These are phyloP conservation scores for Atrina japonica DNA, from an alignment of 2,888 invertebrate species.

Conservation along the genomic window DNA sequence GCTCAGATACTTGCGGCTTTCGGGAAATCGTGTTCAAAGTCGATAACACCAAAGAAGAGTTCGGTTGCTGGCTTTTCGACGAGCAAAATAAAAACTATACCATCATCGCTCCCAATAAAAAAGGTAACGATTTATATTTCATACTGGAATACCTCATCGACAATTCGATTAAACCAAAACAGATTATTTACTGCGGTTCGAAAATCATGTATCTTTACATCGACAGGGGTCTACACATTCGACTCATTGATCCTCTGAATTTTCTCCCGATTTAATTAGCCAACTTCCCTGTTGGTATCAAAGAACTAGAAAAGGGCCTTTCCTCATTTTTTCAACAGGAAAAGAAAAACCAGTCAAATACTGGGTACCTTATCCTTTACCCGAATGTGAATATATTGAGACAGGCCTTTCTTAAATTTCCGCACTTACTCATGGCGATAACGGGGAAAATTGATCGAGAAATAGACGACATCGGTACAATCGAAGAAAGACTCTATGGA, in stretches of 20 bases:
- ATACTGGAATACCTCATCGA: slow-evolving; percentile 35
- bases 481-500: no score
- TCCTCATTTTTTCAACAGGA: slow-evolving; percentile 50
- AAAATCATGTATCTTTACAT: slow-evolving; percentile 49
- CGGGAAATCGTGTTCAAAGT: slow-evolving; percentile 45
- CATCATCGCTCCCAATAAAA: slow-evolving; percentile 40
- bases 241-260: slow-evolving; percentile 49
- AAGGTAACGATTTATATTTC: slow-evolving; percentile 28
- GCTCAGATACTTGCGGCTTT: slow-evolving; percentile 41
- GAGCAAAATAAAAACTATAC: slow-evolving; percentile 21
- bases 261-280: slow-evolving; percentile 50
- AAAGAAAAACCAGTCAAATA: slow-evolving; percentile 44
- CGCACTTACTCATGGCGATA: slow-evolving; percentile 31
- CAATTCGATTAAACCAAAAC: slow-evolving; percentile 30
- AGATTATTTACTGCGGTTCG: slow-evolving; percentile 37
- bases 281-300: slow-evolving; percentile 40
- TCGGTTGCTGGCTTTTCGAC: slow-evolving; percentile 42
- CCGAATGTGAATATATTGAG: no score
- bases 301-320: slow-evolving; percentile 48
- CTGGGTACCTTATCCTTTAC: no score
- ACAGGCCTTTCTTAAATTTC: slow-evolving; percentile 37
- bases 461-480: slow-evolving; percentile 14
- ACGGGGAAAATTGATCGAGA: slow-evolving; percentile 31
- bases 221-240: slow-evolving; percentile 40
- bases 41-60: slow-evolving; percentile 31